phyloP scores from a whole-genome alignment of 2,888 invertebrate species.

The Drosophila lacicola region DNA sequence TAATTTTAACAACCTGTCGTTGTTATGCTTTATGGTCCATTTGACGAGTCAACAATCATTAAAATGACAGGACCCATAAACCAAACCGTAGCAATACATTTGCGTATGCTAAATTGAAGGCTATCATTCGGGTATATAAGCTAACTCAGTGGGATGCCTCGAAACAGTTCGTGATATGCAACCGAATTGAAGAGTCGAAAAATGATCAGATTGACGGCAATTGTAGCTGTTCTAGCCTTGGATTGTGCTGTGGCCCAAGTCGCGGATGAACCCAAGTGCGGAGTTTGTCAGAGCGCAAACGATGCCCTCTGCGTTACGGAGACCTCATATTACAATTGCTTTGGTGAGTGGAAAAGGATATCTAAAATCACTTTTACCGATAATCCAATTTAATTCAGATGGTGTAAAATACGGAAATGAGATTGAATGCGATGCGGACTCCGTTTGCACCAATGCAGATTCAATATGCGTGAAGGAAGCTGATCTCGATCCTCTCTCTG shows the following conservation, averaged over 20 bases:
- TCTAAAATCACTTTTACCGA: background rate
- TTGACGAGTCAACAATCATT: constrained; percentile 28
- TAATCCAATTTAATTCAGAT: constrained; percentile 4
- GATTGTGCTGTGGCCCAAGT: background rate
- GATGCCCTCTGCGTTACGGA: constrained; percentile 35
- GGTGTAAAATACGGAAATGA: constrained; percentile 2
- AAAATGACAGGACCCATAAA: constrained; percentile 33
- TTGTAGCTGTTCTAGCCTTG: constrained; percentile 16
- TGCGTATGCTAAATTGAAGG: too few relatives aligned
- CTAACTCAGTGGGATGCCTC: too few relatives aligned
- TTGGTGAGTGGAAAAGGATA: constrained; percentile 32
- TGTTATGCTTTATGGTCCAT: constrained; percentile 37
- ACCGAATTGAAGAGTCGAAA: background rate
- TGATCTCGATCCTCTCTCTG: background rate
- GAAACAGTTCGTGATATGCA: constrained; percentile 25
- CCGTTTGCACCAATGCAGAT: constrained; percentile 43
- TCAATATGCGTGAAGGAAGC: constrained; percentile 18
- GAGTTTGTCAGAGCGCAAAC: constrained; percentile 25
- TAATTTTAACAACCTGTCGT: constrained; percentile 21
- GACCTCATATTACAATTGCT: constrained; percentile 35
- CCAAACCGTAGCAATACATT: background rate
- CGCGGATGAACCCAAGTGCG: constrained; percentile 5
- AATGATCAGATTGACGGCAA: constrained; percentile 21
- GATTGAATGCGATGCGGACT: constrained; percentile 1
- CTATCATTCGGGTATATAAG: constrained; percentile 33